phyloP scores from a whole-genome alignment of 2,113 vertebrate species.

The Amblyopsis rosae region DNA sequence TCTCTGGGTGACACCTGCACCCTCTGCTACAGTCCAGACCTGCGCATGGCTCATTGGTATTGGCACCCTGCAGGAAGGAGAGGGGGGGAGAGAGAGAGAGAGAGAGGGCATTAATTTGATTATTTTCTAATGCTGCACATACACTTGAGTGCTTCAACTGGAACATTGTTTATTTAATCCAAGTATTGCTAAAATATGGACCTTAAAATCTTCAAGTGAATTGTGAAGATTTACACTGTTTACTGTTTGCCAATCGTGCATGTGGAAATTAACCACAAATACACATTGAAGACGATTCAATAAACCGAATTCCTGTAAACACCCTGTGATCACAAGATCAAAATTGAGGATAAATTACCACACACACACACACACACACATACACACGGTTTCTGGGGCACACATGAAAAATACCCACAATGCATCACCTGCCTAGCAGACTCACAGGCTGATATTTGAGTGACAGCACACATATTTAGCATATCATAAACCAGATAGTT shows the following conservation, averaged over 20 bases:
- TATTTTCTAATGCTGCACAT: too few species aligned
- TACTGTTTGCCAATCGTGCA: not conserved
- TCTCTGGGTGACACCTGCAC: conserved; percentile 87
- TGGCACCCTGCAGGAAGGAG: conserved; percentile 72
- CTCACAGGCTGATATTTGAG: not conserved
- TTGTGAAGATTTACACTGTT: too few species aligned
- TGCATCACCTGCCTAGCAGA: not conserved
- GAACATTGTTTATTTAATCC: too few species aligned
- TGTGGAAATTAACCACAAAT: not conserved
- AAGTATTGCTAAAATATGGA: not conserved
- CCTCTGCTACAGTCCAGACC: conserved; percentile 82
- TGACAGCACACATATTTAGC: too few species aligned
- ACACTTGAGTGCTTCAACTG: too few species aligned
- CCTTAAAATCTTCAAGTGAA: too few species aligned
- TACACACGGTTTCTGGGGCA: not conserved
- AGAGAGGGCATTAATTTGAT: conserved; percentile 5
- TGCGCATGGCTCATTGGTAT: conserved; percentile 74
- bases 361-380: not conserved
- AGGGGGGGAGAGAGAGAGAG: conserved; percentile 28
- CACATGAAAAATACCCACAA: not conserved
- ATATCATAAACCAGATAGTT: not conserved
- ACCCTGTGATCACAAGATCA: too few species aligned
- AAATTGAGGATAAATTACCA: not conserved
- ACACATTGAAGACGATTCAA: not conserved
- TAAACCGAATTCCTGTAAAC: too few species aligned